Conservation (phyloP, 1,140 invertebrate species). For the Nymphalis io region DNA sequence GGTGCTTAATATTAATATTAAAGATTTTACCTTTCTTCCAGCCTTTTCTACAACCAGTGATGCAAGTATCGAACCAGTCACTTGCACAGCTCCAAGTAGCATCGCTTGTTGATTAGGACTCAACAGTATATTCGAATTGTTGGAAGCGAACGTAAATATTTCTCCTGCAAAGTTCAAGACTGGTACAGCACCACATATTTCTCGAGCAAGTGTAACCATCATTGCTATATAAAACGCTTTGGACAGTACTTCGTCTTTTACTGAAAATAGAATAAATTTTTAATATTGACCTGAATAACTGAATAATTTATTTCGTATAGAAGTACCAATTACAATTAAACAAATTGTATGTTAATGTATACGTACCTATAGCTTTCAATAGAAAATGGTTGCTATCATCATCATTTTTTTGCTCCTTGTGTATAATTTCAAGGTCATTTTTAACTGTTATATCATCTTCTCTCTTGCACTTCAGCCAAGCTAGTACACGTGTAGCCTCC, state of each 20-base stretch:
- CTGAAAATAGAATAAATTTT: conserved; percentile 42
- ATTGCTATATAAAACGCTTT: conserved; percentile 62
- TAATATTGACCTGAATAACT: neutral
- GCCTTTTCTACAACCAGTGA: conserved; percentile 57
- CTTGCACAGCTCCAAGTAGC: conserved; percentile 63
- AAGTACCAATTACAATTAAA: too few relatives aligned
- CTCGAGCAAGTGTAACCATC: conserved; percentile 50
- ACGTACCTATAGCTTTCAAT: conserved; percentile 61
- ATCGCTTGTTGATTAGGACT: conserved; percentile 69
- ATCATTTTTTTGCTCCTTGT: conserved; percentile 59
- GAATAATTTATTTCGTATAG: too few relatives aligned
- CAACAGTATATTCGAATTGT: conserved; percentile 39
- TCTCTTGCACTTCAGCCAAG: conserved; percentile 63
- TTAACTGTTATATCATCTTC: conserved; percentile 48
- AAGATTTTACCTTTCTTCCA: conserved; percentile 60
- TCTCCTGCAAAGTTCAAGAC: conserved; percentile 66
- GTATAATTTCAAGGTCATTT: conserved; percentile 55
- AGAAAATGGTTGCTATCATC: conserved; percentile 53
- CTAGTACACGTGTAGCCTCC: conserved; percentile 58
- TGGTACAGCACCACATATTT: conserved; percentile 64
- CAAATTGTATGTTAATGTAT: too few relatives aligned
- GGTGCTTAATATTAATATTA: too few relatives aligned
- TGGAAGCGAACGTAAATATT: conserved; percentile 55
- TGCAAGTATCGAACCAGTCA: conserved; percentile 54
- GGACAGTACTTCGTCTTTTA: conserved; percentile 53